Conservation (phyloP, 2,888 invertebrate genomes). For the Pemphredon lugubris region DNA sequence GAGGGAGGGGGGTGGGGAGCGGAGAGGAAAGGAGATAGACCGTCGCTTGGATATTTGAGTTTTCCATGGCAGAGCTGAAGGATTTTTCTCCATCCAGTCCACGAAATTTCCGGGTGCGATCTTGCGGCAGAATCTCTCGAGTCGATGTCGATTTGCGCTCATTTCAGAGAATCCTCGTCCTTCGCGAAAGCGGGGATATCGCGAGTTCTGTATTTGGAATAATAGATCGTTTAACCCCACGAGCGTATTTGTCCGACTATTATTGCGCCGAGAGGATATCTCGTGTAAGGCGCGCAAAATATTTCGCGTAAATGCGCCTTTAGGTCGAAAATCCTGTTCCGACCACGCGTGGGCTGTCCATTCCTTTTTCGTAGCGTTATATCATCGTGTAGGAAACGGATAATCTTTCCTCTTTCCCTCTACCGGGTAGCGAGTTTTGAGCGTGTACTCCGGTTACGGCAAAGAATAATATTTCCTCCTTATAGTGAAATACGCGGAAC, state of each 20-base stretch:
- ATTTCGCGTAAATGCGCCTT: not conserved
- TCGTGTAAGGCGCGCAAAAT: not conserved
- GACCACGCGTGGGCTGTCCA: conserved; percentile 48
- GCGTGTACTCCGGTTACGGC: not conserved
- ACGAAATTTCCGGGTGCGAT: conserved; percentile 10
- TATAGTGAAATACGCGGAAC: conserved; percentile 1
- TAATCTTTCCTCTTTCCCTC: conserved; percentile 7
- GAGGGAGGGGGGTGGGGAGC: not conserved
- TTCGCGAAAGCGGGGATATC: too few relatives aligned
- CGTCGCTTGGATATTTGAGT: conserved; percentile 39
- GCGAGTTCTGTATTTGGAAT: too few relatives aligned
- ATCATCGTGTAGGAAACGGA: conserved; percentile 12
- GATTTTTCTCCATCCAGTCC: conserved; percentile 12
- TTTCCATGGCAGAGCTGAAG: conserved; percentile 23
- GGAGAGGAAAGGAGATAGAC: conserved; percentile 2
- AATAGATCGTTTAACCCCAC: too few relatives aligned
- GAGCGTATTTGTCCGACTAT: too few relatives aligned
- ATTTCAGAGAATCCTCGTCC: conserved; percentile 10
- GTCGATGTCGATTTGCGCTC: conserved; percentile 7
- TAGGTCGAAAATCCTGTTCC: conserved; percentile 10
- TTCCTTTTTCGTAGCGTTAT: conserved; percentile 37
- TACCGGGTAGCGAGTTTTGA: not conserved
- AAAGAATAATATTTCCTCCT: conserved; percentile 9
- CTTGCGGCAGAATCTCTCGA: not conserved
- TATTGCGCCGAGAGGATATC: not conserved